Evolutionary conservation across 2,113 vertebrate genomes (phyloP).

Genomic region (Butorides virescens): DNA sequence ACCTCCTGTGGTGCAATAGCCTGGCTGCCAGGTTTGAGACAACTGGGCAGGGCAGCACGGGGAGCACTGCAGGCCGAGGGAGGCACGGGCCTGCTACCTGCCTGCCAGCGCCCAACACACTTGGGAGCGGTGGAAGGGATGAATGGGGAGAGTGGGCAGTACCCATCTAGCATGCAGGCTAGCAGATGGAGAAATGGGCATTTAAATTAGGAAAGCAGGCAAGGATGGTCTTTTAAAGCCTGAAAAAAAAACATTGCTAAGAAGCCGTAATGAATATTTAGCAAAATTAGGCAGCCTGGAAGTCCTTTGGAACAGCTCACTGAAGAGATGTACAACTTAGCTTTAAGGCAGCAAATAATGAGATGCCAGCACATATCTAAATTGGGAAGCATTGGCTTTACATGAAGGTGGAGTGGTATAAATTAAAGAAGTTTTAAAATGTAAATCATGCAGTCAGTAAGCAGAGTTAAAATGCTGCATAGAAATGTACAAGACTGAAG

Average conservation of each 20-base stretch:
- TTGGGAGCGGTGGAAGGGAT: not conserved
- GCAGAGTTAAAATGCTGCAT: not conserved
- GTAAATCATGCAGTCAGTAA: not conserved
- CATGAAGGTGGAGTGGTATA: not conserved
- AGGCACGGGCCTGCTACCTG: not conserved
- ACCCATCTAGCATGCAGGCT: no score
- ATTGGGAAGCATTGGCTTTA: not conserved
- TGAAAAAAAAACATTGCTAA: not conserved
- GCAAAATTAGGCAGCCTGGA: not conserved
- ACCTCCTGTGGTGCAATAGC: fast-evolving
- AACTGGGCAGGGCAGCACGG: fast-evolving
- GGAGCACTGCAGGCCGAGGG: fast-evolving
- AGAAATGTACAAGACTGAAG: not conserved
- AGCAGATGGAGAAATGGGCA: not conserved
- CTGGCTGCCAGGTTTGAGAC: not conserved
- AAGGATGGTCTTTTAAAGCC: not conserved
- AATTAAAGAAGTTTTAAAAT: not conserved
- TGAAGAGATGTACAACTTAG: not conserved
- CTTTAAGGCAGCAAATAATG: not conserved
- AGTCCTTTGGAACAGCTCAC: not conserved
- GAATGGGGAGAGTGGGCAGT: not conserved
- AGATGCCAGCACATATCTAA: not conserved
- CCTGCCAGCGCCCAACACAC: fast-evolving
- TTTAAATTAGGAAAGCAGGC: not conserved
- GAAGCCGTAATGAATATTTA: not conserved